Conservation (phyloP, 2,113 vertebrate genomes). For the Laterallus jamaicensis region DNA sequence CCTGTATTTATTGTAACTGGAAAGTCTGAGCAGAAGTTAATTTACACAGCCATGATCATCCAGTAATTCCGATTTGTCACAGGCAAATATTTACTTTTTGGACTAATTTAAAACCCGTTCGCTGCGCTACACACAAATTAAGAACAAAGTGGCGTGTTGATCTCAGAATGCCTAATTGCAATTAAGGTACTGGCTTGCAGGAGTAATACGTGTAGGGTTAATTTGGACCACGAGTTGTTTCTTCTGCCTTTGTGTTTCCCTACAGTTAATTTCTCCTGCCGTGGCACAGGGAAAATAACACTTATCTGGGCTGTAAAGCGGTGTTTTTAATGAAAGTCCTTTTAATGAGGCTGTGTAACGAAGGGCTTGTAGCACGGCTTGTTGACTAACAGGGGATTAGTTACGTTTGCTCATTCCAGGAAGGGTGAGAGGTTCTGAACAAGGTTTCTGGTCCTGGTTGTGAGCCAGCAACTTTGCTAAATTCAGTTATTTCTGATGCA, state of each 20-base stretch:
- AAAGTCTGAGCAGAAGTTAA: neutral
- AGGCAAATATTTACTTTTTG: constrained; percentile 32
- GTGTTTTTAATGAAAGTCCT: neutral
- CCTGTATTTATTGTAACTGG: neutral
- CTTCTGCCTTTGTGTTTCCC: neutral
- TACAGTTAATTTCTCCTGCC: neutral
- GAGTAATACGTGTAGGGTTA: neutral
- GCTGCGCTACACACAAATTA: neutral
- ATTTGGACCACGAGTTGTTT: neutral
- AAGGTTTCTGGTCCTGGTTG: neutral
- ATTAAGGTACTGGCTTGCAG: neutral
- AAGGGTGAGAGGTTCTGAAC: neutral
- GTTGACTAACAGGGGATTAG: neutral
- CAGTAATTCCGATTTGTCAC: neutral
- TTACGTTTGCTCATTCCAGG: neutral
- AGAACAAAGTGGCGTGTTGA: neutral
- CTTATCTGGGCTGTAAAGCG: neutral
- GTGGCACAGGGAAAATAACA: neutral
- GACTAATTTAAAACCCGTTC: constrained; percentile 7
- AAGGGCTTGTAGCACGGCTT: neutral
- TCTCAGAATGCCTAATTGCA: neutral
- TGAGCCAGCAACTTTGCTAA: neutral
- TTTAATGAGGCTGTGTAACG: neutral
- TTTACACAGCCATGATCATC: neutral
- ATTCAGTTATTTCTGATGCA: neutral